Conservation (phyloP, 2,797 vertebrate species). For the Sphenodon punctatus region DNA sequence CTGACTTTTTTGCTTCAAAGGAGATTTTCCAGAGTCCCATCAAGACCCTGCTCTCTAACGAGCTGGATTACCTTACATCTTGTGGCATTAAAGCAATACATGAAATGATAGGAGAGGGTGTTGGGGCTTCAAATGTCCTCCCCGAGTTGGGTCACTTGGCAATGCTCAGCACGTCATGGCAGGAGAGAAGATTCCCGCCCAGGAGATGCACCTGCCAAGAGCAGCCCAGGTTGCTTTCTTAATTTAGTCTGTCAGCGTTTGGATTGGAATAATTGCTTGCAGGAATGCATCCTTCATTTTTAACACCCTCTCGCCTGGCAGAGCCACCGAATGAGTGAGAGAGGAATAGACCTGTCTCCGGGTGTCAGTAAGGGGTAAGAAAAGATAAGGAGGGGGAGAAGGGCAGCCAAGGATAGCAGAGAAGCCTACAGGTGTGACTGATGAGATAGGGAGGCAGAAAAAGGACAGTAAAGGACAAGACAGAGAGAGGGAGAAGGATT, state of each 20-base stretch:
- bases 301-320: background rate
- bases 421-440: background rate
- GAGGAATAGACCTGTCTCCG: background rate
- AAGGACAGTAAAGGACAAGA: background rate
- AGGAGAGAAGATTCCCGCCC: background rate
- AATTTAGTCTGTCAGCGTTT: background rate
- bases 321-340: background rate
- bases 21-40: background rate
- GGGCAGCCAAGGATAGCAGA: background rate
- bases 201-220: background rate
- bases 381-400: background rate
- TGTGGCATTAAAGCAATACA: background rate
- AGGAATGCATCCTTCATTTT: background rate
- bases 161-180: background rate
- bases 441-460: background rate
- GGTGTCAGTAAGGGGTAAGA: background rate
- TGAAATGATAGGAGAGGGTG: background rate
- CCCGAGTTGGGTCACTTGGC: background rate
- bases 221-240: background rate
- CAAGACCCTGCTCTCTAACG: background rate
- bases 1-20: conserved; percentile 36
- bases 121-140: background rate
- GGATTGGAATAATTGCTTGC: background rate
- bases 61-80: background rate
- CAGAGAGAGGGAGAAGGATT: background rate